phyloP scores from a whole-genome alignment of 1,140 invertebrate genomes.

The Telenomus remus region DNA sequence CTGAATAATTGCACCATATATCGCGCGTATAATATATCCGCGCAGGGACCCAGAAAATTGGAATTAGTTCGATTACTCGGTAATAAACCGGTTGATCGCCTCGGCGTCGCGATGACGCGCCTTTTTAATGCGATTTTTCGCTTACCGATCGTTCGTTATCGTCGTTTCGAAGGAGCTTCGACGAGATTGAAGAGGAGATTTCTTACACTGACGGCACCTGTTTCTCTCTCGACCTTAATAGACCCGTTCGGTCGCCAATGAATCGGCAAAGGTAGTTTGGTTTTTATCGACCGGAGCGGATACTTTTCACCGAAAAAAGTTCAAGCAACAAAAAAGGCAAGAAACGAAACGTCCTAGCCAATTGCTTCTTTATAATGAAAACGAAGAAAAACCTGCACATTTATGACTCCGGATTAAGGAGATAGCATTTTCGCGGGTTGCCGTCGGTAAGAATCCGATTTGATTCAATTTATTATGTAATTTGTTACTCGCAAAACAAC shows the following conservation, averaged over 20 bases:
- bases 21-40: slow-evolving; percentile 59
- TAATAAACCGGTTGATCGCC: slow-evolving; percentile 48
- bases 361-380: neutral
- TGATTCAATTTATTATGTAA: neutral
- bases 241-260: slow-evolving; percentile 29
- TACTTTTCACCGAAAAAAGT: slow-evolving; percentile 4
- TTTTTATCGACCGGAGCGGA: slow-evolving; percentile 5
- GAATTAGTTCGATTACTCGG: slow-evolving; percentile 63
- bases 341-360: too few species aligned
- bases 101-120: slow-evolving; percentile 23
- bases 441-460: neutral
- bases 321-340: too few species aligned
- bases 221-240: slow-evolving; percentile 25
- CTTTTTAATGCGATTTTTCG: slow-evolving; percentile 46
- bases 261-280: slow-evolving; percentile 12
- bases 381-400: neutral
- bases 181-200: slow-evolving; percentile 38
- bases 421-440: neutral
- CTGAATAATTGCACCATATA: slow-evolving; percentile 72
- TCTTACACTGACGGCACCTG: slow-evolving; percentile 26
- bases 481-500: neutral
- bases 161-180: slow-evolving; percentile 6
- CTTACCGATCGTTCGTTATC: slow-evolving; percentile 39
- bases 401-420: neutral
- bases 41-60: slow-evolving; percentile 73